These are phyloP conservation scores for Brachionus koreanus DNA, from an alignment of 1,140 invertebrate genomes.

Conservation along the genomic window DNA sequence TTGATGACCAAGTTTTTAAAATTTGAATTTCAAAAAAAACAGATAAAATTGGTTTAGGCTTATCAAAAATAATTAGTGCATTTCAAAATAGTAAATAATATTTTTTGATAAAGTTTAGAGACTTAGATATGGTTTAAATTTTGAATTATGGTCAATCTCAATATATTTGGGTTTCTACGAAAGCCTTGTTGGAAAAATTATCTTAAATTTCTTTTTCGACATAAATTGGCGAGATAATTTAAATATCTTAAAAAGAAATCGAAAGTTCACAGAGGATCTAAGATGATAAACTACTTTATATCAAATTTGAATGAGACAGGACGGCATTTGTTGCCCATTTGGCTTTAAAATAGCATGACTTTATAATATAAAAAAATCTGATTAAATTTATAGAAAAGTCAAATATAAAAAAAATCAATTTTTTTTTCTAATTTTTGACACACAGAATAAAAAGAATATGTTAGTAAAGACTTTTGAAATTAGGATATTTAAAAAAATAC, in stretches of 20 bases:
- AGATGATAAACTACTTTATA: neutral
- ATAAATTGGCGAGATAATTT: neutral
- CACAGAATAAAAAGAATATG: neutral
- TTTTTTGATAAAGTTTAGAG: neutral
- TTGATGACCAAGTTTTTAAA: neutral
- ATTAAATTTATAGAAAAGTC: neutral
- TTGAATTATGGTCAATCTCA: neutral
- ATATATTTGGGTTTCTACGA: neutral
- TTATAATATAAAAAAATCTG: neutral
- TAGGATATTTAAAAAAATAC: neutral
- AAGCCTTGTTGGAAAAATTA: neutral
- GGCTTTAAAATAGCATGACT: neutral
- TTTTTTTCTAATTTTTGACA: neutral
- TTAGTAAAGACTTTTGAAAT: no score
- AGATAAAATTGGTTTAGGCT: neutral
- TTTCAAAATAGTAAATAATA: constrained; percentile 18
- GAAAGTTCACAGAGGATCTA: neutral
- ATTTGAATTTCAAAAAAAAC: neutral
- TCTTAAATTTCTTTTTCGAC: neutral
- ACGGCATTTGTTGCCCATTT: neutral
- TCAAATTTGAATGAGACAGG: neutral
- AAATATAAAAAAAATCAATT: neutral
- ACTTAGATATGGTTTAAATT: constrained; percentile 21
- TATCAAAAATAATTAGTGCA: constrained; percentile 24
- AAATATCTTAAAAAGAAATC: neutral